Evolutionary conservation across 2,888 invertebrate genomes (phyloP).

Genomic region (Callosobruchus maculatus): DNA sequence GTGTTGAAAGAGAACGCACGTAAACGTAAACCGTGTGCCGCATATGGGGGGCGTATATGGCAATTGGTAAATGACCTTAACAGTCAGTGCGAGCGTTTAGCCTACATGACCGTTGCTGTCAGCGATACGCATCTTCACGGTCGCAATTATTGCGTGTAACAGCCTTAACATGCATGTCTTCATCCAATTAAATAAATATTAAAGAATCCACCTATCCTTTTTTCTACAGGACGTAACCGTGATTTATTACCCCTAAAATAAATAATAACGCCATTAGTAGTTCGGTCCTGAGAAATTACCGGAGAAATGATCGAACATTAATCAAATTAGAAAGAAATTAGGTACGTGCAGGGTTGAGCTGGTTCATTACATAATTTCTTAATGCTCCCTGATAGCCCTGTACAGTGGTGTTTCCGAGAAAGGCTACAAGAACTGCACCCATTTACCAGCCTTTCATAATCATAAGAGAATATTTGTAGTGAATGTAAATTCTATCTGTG

Average conservation of each 20-base stretch:
- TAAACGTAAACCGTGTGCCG: too few relatives aligned
- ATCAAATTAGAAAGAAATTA: conserved; percentile 26
- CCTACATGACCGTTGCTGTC: background rate
- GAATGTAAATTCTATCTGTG: too few relatives aligned
- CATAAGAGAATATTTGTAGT: too few relatives aligned
- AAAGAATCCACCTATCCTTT: conserved; percentile 18
- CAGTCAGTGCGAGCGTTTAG: background rate
- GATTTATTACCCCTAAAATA: conserved; percentile 23
- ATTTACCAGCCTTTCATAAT: background rate
- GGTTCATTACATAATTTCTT: conserved; percentile 26
- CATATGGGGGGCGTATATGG: too few relatives aligned
- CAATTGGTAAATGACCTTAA: background rate
- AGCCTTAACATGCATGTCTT: conserved; percentile 35
- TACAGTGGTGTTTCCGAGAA: background rate
- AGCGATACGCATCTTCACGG: conserved; percentile 26
- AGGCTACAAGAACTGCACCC: background rate
- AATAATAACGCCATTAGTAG: conserved; percentile 20
- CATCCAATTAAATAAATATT: conserved; percentile 36
- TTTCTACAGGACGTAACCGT: conserved; percentile 5
- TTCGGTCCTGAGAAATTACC: conserved; percentile 20
- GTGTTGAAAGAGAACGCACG: too few relatives aligned
- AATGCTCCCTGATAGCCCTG: conserved; percentile 17
- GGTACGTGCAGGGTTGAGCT: conserved; percentile 11
- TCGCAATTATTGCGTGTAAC: conserved; percentile 28
- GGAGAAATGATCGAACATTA: conserved; percentile 24